Evolutionary conservation across 2,113 vertebrate species (phyloP).

Genomic region (Sphaerodactylus townsendi): DNA sequence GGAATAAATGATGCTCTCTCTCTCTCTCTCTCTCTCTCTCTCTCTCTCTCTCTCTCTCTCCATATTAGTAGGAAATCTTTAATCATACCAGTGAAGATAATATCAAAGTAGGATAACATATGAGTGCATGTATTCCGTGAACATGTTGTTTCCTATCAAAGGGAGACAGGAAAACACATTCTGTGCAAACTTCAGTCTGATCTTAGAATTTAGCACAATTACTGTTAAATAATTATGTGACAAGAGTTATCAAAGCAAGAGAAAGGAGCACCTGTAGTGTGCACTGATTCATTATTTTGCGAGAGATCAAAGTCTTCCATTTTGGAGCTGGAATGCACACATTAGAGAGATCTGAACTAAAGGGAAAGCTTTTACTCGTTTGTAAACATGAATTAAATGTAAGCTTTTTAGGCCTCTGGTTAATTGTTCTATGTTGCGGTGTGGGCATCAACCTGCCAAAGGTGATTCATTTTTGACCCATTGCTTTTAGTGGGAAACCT

Average conservation of each 20-base stretch:
- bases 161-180: neutral
- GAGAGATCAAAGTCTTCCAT: neutral
- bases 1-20: too few species aligned
- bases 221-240: neutral
- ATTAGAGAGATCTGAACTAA: neutral
- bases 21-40: neutral
- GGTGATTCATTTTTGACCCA: neutral
- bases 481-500: neutral
- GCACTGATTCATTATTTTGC: neutral
- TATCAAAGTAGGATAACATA: neutral
- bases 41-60: neutral
- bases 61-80: neutral
- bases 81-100: neutral
- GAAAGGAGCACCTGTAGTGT: conserved; percentile 5
- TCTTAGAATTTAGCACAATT: neutral
- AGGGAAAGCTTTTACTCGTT: conserved; percentile 4
- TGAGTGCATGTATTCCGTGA: neutral
- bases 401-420: neutral
- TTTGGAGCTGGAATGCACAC: neutral
- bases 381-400: conserved; percentile 12
- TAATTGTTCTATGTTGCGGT: neutral
- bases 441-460: neutral
- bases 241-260: neutral
- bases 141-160: neutral
- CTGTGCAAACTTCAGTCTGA: neutral